Base-by-base conservation (phyloP, 2,797 vertebrate species). In the Jordanella pulchra region DNA sequence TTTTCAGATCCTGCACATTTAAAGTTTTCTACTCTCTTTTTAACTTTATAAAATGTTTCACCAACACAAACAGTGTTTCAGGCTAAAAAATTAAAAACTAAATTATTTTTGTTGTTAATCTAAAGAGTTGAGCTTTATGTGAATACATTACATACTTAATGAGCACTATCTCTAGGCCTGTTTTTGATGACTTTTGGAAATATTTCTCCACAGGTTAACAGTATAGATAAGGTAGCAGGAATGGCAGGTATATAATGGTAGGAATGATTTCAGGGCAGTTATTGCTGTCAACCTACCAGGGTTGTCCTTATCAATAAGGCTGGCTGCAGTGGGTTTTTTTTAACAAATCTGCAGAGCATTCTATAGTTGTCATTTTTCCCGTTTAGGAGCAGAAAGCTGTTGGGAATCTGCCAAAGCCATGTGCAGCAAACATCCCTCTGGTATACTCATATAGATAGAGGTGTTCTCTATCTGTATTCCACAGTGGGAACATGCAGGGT, bases 251-350 rank as follows among this genome's bases (percentile, higher is more conserved):
- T 91, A 90, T 93, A 84, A 89, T 86, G 91, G 91, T 56, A 69
- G 18, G 56, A 93, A 93, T 90, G 90, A 93, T 94, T 94, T 94
- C 86, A 87, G 93, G 95, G 95, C 92, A 94, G 95, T 91, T 93
- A 93, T 96, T 95, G 95, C 92, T 94, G 95, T 96, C 95, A 95
- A 91, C 76, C 83, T 91, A 89, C 91, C 91, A 91, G 87, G 94
- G 81, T 91, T 91, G 92, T 93, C 91, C 89, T 89, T 94, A 93
- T 95, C 95, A 95, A 95, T 95, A 95, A 96, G 92, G 89, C 86
- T 89, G 87, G 87, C 74, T 86, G 92, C 88, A 76, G 84, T 89
- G 89, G 83, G 32, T 50, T 27, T 42, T 14, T n/a, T 1, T 7
- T 48, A 5, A 14, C 21, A 65, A 65, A 79, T 32, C 1, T 54